phyloP scores from a whole-genome alignment of 1,140 invertebrate species.

The Eumeta japonica region DNA sequence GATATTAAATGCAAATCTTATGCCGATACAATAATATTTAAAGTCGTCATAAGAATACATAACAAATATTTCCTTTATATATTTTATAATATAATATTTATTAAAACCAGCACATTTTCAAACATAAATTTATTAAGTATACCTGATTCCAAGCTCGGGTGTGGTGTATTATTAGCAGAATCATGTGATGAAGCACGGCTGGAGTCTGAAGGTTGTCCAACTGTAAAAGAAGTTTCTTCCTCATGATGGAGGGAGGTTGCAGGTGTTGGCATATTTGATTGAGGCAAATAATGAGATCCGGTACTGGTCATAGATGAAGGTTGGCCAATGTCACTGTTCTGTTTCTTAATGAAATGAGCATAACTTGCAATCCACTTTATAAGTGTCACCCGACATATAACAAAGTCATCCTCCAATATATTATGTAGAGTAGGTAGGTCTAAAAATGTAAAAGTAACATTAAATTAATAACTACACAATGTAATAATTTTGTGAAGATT shows the following conservation, averaged over 20 bases:
- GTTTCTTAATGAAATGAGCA: constrained; percentile 70
- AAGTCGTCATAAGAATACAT: too few relatives aligned
- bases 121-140: constrained; percentile 8
- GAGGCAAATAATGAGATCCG: constrained; percentile 30
- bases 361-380: constrained; percentile 89
- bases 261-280: constrained; percentile 39
- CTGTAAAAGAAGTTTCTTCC: constrained; percentile 56
- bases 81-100: too few relatives aligned
- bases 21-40: too few relatives aligned
- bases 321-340: constrained; percentile 53
- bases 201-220: constrained; percentile 46
- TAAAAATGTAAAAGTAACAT: too few relatives aligned
- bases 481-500: too few relatives aligned
- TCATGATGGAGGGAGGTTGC: constrained; percentile 41
- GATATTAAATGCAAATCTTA: too few relatives aligned
- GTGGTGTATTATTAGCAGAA: constrained; percentile 41
- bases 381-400: constrained; percentile 78
- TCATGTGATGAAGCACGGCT: constrained; percentile 48
- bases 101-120: too few relatives aligned
- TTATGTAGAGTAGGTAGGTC: constrained; percentile 60
- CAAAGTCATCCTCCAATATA: constrained; percentile 66
- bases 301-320: constrained; percentile 50
- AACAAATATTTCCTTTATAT: too few relatives aligned
- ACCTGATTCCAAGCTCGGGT: constrained; percentile 54
- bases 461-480: too few relatives aligned